Base-by-base conservation (phyloP, 2,113 vertebrate genomes). In the Erpornis zantholeuca region DNA sequence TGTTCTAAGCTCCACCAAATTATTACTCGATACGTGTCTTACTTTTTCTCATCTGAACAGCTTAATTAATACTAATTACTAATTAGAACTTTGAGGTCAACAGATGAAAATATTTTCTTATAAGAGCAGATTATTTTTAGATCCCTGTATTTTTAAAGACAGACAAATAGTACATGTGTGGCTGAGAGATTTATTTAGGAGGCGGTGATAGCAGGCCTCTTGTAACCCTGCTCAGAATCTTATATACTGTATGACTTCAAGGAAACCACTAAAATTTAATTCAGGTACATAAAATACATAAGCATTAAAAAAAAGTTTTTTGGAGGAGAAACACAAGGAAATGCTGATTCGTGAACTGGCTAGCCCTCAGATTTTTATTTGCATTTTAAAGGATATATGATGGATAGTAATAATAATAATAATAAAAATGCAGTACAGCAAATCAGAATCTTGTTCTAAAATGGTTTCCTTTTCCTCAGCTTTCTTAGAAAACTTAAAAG, bases 11-110 rank as follows among this genome's bases (percentile, higher is more conserved):
- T 50, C 70, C 38, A 73, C 11, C 42, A 84, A 78, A 87, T 33
- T 33, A 68, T 79, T 79, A 68, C 44, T 22, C 0, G 0, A 49
- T 10, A 57, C 0, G 2, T 18, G n/a, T 38, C 54, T 65, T 15
- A 31, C 15, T 76, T 86, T 33, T 53, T 75, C 49, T 92, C 82
- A 64, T 52, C 27, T 0, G 0, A 52, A 35, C 49, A 90, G 71
- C 11, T 82, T 72, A n/a, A 75, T 66, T 64, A 56, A 36, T 23
- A 86, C 28, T 12, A 36, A 82, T 61, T 95, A 86, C 24, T 45
- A 29, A 49, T n/a, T n/a, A 59, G 13, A 75, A 12, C 5, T 6
- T 31, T 73, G 50, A 80, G 68, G 50, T 69, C 17, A 77, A 69
- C 17, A 83, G 36, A 83, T 18, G 5, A 76, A 90, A 72, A 8